Base-by-base conservation (phyloP, 2,797 vertebrate genomes). In the Gambelia wislizenii region DNA sequence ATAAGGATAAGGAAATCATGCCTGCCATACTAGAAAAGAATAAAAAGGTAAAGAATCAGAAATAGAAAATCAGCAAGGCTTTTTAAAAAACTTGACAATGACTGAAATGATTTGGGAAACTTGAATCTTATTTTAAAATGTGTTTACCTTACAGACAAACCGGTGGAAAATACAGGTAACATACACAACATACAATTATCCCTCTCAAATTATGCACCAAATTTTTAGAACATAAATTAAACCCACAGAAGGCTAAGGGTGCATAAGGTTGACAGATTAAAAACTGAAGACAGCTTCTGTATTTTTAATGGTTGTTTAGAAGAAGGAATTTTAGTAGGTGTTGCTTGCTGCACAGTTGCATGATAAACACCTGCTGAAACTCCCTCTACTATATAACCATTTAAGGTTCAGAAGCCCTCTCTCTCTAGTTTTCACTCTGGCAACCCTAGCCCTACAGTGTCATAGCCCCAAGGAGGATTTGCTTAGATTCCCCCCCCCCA, bases 121-220 rank as follows among this genome's bases (percentile, higher is more conserved):
- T 70, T 85, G 27, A 72, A 22, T 84, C 42, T 84, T 84, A 84
- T 84, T 56, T 80, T 56, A 56, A 72, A 52, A 74, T 33, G 4
- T 7, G 14, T 78, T 52, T 0, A 78, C 27, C 4, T 16, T n/a
- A 69, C 18, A 69, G 9, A 20, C 14, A 10, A 74, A 18, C 69
- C 25, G 56, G 49, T 74, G 33, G 22, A 67, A 84, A 27, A 49
- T 77, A 49, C 3, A 30, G 30, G 14, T 59, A 56, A 22, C 13
- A 27, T 25, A 72, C 49, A 54, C 25, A 30, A 76, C 12, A 77
- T 10, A 76, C 6, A 76, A 33, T 12, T 13, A 30, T n/a, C 44
- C 25, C 42, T 12, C 22, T 42, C 75, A 47, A 77, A 49, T 14
- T 49, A 33, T 77, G 44, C 6, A 77, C 27, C 33, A 77, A 47